Evolutionary conservation across 2,113 vertebrate genomes (phyloP).

Genomic region (Eubucco bourcierii): DNA sequence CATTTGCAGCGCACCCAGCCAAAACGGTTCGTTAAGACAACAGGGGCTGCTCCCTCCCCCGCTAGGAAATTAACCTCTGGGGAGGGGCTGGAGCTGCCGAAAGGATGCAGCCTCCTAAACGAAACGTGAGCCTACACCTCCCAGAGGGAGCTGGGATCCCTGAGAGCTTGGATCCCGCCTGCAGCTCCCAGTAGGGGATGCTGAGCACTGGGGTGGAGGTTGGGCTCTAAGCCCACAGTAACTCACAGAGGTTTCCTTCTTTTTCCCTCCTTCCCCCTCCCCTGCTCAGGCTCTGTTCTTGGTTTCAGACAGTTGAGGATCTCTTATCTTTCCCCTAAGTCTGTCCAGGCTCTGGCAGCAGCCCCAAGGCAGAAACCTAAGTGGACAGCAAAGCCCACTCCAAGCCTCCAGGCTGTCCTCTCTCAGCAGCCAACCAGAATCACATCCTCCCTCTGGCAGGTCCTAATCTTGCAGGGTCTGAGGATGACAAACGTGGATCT

Average conservation of each 20-base stretch:
- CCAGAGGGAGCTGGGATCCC: not conserved
- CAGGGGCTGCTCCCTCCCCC: not conserved
- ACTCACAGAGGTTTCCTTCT: not conserved
- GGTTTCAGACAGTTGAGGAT: not conserved
- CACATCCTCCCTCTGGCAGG: accelerated
- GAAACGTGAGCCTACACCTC: accelerated
- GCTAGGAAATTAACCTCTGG: not conserved
- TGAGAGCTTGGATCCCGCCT: accelerated
- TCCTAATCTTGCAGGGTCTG: not conserved
- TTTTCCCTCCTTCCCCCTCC: not conserved
- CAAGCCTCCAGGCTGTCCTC: not conserved
- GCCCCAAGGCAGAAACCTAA: not conserved
- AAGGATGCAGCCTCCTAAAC: not conserved
- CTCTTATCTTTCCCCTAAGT: not conserved
- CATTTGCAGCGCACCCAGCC: constrained; percentile 3
- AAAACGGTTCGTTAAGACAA: constrained; percentile 13
- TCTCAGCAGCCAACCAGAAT: not conserved
- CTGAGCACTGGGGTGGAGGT: not conserved
- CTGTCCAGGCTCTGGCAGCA: not conserved
- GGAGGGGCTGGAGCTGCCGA: not conserved
- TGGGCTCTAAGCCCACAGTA: not conserved
- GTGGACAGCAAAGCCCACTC: not conserved
- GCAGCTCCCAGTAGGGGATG: accelerated
- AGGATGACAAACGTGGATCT: not conserved
- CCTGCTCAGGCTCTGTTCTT: accelerated